phyloP scores from a whole-genome alignment of 2,797 vertebrate species.

The Rhadinocentrus ornatus region DNA sequence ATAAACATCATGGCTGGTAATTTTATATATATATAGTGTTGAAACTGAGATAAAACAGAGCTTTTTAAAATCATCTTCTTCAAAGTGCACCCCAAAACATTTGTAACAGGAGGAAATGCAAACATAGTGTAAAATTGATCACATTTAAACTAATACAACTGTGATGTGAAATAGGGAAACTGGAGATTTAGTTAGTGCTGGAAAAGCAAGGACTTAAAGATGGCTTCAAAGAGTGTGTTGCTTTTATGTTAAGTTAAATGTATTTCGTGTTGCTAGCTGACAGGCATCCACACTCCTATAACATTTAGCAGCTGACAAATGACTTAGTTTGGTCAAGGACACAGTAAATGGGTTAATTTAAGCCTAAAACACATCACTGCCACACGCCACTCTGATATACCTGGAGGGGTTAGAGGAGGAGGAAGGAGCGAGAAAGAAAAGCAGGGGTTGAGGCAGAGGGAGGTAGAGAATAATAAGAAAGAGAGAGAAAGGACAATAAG shows the following conservation, averaged over 20 bases:
- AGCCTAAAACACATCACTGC: constrained; percentile 70
- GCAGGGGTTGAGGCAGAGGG: constrained; percentile 28
- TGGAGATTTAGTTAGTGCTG: constrained; percentile 28
- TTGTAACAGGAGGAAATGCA: constrained; percentile 7
- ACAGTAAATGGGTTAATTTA: constrained; percentile 77
- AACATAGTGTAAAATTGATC: constrained; percentile 18
- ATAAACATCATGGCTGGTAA: background rate
- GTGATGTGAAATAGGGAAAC: constrained; percentile 20
- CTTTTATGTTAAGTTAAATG: constrained; percentile 52
- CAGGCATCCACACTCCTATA: constrained; percentile 32
- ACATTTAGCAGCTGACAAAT: constrained; percentile 65
- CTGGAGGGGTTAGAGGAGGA: constrained; percentile 49
- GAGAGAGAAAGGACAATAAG: constrained; percentile 62
- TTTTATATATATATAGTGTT: background rate
- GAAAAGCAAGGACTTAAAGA: constrained; percentile 34
- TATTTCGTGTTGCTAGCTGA: constrained; percentile 47
- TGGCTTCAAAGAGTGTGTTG: constrained; percentile 20
- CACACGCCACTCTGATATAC: constrained; percentile 51
- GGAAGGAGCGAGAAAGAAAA: constrained; percentile 23
- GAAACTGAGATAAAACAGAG: background rate
- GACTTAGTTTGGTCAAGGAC: constrained; percentile 75
- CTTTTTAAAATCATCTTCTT: constrained; percentile 1
- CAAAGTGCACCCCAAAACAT: constrained; percentile 4
- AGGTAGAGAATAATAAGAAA: constrained; percentile 43
- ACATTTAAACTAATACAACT: constrained; percentile 17